Percentiles rank a stretch among this genome's conserved stretches.
Evolutionary conservation across 2,888 invertebrate species (phyloP).

Genomic region (Dynastes grantii): DNA sequence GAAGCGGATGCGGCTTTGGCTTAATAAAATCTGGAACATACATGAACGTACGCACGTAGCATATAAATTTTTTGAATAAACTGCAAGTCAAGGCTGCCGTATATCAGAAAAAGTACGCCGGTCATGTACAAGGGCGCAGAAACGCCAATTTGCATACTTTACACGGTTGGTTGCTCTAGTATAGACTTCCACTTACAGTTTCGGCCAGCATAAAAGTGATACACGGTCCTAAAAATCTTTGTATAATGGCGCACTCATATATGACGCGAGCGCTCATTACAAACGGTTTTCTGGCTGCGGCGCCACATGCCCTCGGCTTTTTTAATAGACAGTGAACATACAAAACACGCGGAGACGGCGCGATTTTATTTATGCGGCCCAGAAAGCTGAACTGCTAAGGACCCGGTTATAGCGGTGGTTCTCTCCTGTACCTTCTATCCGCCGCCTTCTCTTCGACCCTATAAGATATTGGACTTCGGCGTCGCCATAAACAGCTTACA

Average conservation of each 20-base stretch:
- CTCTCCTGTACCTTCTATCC: not conserved
- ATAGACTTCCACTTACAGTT: constrained; percentile 64
- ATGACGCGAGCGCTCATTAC: constrained; percentile 61
- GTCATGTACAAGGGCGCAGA: constrained; percentile 59
- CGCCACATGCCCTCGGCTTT: constrained; percentile 28
- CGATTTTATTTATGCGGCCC: constrained; percentile 41
- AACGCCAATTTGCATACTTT: constrained; percentile 66
- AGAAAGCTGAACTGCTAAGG: constrained; percentile 24
- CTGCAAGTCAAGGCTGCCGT: constrained; percentile 44
- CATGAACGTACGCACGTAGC: not conserved
- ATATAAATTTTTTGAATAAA: constrained; percentile 41
- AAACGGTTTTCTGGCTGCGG: constrained; percentile 41
- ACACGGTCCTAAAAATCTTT: constrained; percentile 63
- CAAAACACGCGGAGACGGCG: constrained; percentile 38
- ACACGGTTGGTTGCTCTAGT: constrained; percentile 65
- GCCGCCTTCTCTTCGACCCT: constrained; percentile 11
- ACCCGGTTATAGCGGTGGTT: not conserved
- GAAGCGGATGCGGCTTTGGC: constrained; percentile 3
- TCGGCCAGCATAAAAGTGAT: constrained; percentile 67
- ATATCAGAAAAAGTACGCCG: constrained; percentile 41
- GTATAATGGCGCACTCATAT: constrained; percentile 62
- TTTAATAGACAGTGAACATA: constrained; percentile 31
- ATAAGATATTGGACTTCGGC: constrained; percentile 40
- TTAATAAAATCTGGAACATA: constrained; percentile 35
- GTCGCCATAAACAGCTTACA: constrained; percentile 44